Base-by-base conservation (phyloP, 2,888 invertebrate species). In the Clivina fossor region DNA sequence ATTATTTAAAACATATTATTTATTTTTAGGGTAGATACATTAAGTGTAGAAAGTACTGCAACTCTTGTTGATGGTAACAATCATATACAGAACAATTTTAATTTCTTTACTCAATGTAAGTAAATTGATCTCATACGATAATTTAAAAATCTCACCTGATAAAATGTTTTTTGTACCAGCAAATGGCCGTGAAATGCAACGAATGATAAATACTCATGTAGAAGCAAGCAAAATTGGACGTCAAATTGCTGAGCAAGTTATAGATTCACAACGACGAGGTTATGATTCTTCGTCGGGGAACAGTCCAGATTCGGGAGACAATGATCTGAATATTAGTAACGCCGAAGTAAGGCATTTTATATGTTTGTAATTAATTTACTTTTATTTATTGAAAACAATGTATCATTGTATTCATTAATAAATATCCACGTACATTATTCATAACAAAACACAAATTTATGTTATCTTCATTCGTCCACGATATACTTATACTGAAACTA, bases 191-290 rank as follows among this genome's bases (percentile, higher is more conserved):
- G 84, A 84, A 64, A 82, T 88, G 73, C 84, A 86, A 68, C 77
- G 80, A 60, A 74, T 87, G 62, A 86, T 88, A 63, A 86, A 84
- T 64, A 86, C 84, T 56, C 86, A 88, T 64, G 81, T 90, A 51
- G 90, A 90, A 73, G 88, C 88, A 35, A 88, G 88, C 68, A 88
- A 90, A 77, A 90, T 92, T 61, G 91, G 92, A 5, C 79, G 86
- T 51, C 86, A 89, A 71, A 90, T 92, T 66, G 91, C 89, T 0
- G 89, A 90, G 62, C 87, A 89, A 70, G 87, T 84, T 41, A 68
- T 87, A 63, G 80, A 80, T 62, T 82, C 84, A 66, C 73, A 74
- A 40, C 81, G 83, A 64, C 74, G 78, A 63, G 72, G 78, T 58
- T 72, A 74, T 26, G 78, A 75, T 46, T 79, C 79, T 55, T 76